These are phyloP conservation scores for Pseudonaja textilis DNA, from an alignment of 2,113 vertebrate species.

Conservation along the genomic window DNA sequence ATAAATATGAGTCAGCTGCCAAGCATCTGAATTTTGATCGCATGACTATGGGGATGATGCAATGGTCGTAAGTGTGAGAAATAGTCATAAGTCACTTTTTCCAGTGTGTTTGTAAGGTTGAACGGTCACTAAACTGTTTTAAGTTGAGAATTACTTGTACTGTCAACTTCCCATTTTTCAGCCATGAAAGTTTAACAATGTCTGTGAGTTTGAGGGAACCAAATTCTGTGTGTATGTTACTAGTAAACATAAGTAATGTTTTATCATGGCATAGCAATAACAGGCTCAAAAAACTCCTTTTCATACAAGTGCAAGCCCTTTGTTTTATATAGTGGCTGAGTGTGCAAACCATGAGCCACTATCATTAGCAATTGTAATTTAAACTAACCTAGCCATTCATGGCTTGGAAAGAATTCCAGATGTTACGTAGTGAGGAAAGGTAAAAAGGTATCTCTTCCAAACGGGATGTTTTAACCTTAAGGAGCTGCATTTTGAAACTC, in stretches of 20 bases:
- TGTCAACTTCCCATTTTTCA: not conserved
- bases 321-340: not conserved
- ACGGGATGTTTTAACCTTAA: conserved; percentile 30
- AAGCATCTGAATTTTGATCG: not conserved
- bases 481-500: not conserved
- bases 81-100: not conserved
- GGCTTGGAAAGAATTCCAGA: not conserved
- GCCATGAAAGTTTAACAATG: not conserved
- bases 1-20: not conserved
- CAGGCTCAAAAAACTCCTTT: not conserved
- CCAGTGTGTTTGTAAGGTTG: not conserved
- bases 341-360: not conserved
- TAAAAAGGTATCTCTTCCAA: not conserved
- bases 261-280: not conserved
- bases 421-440: not conserved
- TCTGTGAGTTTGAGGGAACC: not conserved
- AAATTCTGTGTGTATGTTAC: not conserved
- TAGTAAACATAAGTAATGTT: not conserved
- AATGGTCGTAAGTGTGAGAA: not conserved
- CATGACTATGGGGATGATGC: not conserved
- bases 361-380: not conserved
- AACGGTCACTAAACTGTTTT: not conserved
- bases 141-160: not conserved
- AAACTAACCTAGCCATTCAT: not conserved
- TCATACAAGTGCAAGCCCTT: not conserved